phyloP scores from a whole-genome alignment of 2,797 vertebrate genomes.

The Squalus acanthias region DNA sequence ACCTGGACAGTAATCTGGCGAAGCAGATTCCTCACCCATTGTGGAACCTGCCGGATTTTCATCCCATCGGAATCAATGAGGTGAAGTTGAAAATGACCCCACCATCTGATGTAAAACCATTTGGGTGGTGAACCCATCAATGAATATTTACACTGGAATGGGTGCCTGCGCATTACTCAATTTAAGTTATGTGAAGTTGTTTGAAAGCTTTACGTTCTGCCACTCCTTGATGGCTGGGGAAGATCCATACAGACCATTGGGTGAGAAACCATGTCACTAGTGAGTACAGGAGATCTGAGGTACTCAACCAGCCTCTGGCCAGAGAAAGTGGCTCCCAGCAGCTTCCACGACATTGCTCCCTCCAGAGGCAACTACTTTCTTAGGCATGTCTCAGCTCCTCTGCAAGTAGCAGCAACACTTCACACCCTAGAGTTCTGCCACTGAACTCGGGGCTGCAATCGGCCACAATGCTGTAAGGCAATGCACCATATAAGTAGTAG shows the following conservation, averaged over 20 bases:
- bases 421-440: not conserved
- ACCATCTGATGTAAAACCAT: not conserved
- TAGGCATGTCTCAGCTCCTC: not conserved
- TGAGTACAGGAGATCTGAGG: not conserved
- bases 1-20: not conserved
- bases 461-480: not conserved
- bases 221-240: not conserved
- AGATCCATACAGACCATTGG: not conserved
- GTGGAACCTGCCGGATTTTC: not conserved
- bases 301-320: not conserved
- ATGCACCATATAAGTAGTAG: not conserved
- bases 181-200: not conserved
- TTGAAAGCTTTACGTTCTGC: not conserved
- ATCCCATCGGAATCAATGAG: not conserved
- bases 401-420: not conserved
- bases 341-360: not conserved
- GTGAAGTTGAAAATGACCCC: not conserved
- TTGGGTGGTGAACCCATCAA: not conserved
- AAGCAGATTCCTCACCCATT: not conserved
- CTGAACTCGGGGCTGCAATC: not conserved
- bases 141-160: not conserved
- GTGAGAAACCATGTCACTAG: not conserved
- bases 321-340: not conserved
- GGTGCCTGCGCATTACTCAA: not conserved
- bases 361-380: not conserved